Evolutionary conservation across 2,113 vertebrate genomes (phyloP).

Genomic region (Eublepharis macularius): DNA sequence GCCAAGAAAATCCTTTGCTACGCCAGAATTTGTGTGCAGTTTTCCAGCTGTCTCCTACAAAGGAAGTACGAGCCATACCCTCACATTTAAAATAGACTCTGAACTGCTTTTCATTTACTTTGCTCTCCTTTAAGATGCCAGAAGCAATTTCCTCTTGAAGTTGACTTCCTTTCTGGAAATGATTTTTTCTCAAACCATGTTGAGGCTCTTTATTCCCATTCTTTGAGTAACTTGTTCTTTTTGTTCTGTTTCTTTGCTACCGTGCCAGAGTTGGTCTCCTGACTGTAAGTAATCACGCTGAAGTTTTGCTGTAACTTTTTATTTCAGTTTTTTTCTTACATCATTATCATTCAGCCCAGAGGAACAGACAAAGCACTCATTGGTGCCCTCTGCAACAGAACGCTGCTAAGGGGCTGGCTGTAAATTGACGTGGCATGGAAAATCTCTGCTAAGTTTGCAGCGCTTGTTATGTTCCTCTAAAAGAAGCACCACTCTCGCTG

Average conservation of each 20-base stretch:
- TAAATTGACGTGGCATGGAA: conserved; percentile 86
- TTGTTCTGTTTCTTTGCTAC: conserved; percentile 29
- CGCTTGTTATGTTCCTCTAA: conserved; percentile 61
- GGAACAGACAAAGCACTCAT: conserved; percentile 78
- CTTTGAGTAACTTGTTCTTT: conserved; percentile 53
- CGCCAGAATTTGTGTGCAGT: not conserved
- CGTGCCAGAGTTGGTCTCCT: conserved; percentile 55
- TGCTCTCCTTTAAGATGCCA: conserved; percentile 72
- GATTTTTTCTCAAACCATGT: conserved; percentile 75
- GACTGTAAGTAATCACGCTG: conserved; percentile 61
- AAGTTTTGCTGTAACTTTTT: conserved; percentile 69
- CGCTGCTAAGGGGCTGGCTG: conserved; percentile 78
- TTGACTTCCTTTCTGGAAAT: conserved; percentile 80
- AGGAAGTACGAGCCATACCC: conserved; percentile 57
- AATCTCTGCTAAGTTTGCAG: conserved; percentile 75
- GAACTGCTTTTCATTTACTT: conserved; percentile 64
- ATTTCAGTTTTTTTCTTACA: conserved; percentile 63
- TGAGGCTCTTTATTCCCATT: conserved; percentile 64
- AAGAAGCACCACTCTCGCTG: conserved; percentile 43
- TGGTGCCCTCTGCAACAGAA: conserved; percentile 75
- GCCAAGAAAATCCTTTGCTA: not conserved
- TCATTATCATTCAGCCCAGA: conserved; percentile 64
- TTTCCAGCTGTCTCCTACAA: conserved; percentile 39
- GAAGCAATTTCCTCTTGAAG: conserved; percentile 75
- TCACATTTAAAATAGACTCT: conserved; percentile 60